Conservation (phyloP, 2,797 vertebrate species). For the Nasua narica region DNA sequence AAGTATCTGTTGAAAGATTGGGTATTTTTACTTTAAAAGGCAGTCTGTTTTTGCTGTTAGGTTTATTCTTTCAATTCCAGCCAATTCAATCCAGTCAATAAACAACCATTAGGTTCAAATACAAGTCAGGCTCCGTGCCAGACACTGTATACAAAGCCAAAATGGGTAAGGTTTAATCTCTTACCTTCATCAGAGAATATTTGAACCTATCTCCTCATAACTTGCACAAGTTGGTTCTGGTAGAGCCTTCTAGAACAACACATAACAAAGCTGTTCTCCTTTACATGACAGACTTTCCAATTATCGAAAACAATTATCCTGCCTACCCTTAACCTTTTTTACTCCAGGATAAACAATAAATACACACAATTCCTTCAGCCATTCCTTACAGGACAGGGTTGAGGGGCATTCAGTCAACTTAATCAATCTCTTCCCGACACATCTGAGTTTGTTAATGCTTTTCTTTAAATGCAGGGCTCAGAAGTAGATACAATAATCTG, state of each 20-base stretch:
- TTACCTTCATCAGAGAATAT: slow-evolving; percentile 18
- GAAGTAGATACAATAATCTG: slow-evolving; percentile 39
- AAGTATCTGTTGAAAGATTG: neutral
- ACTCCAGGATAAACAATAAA: slow-evolving; percentile 72
- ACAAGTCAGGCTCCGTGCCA: neutral
- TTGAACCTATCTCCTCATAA: neutral
- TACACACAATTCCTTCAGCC: slow-evolving; percentile 59
- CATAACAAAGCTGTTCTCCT: slow-evolving; percentile 56
- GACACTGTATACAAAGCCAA: neutral
- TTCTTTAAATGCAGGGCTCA: slow-evolving; percentile 62
- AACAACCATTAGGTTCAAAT: neutral
- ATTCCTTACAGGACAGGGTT: slow-evolving; percentile 29
- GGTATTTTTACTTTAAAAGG: slow-evolving; percentile 33
- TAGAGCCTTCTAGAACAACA: slow-evolving; percentile 55
- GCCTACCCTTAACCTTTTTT: slow-evolving; percentile 53
- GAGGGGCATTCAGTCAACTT: slow-evolving; percentile 65
- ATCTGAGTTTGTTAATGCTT: slow-evolving; percentile 38
- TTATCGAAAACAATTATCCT: slow-evolving; percentile 71
- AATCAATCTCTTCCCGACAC: slow-evolving; percentile 54
- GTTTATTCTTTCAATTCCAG: slow-evolving; percentile 25
- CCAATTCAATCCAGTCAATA: slow-evolving; percentile 32
- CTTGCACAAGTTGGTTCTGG: slow-evolving; percentile 3
- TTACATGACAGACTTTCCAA: slow-evolving; percentile 66
- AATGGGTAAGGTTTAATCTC: neutral
- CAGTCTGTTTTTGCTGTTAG: slow-evolving; percentile 17